These are phyloP conservation scores for Hemistola chrysoprasaria DNA, from an alignment of 2,888 invertebrate genomes.

Conservation along the genomic window DNA sequence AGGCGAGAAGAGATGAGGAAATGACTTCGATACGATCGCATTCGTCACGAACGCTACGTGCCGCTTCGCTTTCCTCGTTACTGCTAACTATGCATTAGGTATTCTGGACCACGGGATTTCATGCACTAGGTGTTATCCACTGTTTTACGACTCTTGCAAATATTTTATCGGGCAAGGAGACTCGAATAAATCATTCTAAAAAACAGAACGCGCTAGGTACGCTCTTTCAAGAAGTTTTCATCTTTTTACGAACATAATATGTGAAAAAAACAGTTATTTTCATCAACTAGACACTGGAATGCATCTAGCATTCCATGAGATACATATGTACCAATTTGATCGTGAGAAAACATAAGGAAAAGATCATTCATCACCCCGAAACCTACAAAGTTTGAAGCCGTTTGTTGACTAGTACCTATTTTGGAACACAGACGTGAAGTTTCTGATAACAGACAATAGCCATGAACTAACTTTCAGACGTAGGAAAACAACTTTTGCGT, in stretches of 20 bases:
- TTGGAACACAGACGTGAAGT: conserved; percentile 42
- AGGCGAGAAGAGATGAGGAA: conserved; percentile 17
- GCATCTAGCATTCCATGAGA: too few relatives aligned
- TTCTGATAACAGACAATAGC: conserved; percentile 40
- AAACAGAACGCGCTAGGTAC: too few relatives aligned
- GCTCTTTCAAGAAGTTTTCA: too few relatives aligned
- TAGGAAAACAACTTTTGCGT: conserved; percentile 32
- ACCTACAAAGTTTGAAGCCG: conserved; percentile 23
- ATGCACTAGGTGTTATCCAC: conserved; percentile 2
- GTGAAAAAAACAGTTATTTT: too few relatives aligned
- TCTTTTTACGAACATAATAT: too few relatives aligned
- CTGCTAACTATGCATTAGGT: conserved; percentile 12
- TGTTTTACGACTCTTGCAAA: conserved; percentile 1
- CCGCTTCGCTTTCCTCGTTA: conserved; percentile 10
- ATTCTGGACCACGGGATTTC: conserved; percentile 6
- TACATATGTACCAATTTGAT: too few relatives aligned
- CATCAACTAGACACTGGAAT: too few relatives aligned
- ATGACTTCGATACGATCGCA: conserved; percentile 19
- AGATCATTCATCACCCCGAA: conserved; percentile 19
- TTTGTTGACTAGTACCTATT: conserved; percentile 36
- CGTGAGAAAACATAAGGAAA: conserved; percentile 1
- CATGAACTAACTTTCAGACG: conserved; percentile 25
- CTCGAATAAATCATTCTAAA: conserved; percentile 1
- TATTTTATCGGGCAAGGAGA: conserved; percentile 3
- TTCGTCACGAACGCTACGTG: conserved; percentile 16